These are phyloP conservation scores for Choreutis nemorana DNA, from an alignment of 2,888 invertebrate species.

Conservation along the genomic window DNA sequence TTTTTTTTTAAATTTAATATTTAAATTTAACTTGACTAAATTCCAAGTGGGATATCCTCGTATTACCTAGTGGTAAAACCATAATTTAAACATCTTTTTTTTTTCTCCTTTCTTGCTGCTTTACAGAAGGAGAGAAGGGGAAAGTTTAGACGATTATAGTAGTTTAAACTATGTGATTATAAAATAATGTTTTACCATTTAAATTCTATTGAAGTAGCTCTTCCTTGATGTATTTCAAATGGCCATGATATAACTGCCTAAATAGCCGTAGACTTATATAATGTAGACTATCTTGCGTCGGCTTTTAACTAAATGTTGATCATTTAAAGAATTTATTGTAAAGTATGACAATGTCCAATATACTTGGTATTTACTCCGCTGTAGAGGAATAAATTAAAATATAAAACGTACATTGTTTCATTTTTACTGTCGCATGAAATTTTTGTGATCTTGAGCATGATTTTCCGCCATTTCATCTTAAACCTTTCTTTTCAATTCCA, in stretches of 20 bases:
- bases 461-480: no score
- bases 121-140: conserved; percentile 54
- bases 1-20: conserved; percentile 1
- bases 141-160: conserved; percentile 48
- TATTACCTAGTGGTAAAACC: conserved; percentile 17
- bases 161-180: conserved; percentile 25
- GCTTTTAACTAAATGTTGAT: conserved; percentile 42
- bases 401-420: conserved; percentile 36
- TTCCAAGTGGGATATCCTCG: conserved; percentile 17
- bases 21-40: conserved; percentile 6
- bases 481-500: no score
- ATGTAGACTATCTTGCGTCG: conserved; percentile 35
- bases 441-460: neutral
- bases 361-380: conserved; percentile 37
- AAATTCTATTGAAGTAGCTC: conserved; percentile 44
- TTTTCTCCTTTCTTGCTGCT: conserved; percentile 59
- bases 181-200: conserved; percentile 42
- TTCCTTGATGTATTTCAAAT: conserved; percentile 27
- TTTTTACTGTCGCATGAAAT: conserved; percentile 17
- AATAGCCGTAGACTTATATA: conserved; percentile 24
- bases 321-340: conserved; percentile 36
- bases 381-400: conserved; percentile 54
- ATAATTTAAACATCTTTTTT: conserved; percentile 31
- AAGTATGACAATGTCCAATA: conserved; percentile 35
- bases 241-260: conserved; percentile 50